Conservation (phyloP, 2,888 invertebrate genomes). For the Macrosiphum euphorbiae region DNA sequence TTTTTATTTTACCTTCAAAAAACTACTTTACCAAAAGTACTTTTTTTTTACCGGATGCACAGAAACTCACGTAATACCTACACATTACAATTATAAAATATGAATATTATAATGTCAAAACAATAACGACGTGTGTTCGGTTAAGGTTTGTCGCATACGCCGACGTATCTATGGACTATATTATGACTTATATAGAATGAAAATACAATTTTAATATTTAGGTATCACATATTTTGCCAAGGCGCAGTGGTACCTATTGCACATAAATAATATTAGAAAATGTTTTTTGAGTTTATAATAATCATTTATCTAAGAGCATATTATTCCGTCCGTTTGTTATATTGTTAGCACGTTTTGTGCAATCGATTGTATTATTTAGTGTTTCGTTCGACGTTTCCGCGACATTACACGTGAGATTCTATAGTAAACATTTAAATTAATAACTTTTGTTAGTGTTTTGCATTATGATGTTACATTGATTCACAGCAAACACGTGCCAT, state of each 20-base stretch:
- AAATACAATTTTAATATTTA: background rate
- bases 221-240: background rate
- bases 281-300: background rate
- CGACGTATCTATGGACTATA: no score
- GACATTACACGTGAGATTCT: background rate
- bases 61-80: no score
- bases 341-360: background rate
- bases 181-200: no score
- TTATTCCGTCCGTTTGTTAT: background rate
- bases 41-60: no score
- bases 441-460: background rate
- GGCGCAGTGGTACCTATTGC: background rate
- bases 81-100: no score
- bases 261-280: background rate
- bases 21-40: no score
- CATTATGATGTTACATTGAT: background rate
- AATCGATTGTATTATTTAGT: background rate
- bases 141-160: no score
- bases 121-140: no score
- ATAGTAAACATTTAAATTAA: background rate
- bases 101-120: no score
- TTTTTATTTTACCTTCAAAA: no score
- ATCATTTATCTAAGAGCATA: background rate
- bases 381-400: background rate
- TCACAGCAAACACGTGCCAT: background rate